phyloP scores from a whole-genome alignment of 2,888 invertebrate genomes.

The Apamea crenata region DNA sequence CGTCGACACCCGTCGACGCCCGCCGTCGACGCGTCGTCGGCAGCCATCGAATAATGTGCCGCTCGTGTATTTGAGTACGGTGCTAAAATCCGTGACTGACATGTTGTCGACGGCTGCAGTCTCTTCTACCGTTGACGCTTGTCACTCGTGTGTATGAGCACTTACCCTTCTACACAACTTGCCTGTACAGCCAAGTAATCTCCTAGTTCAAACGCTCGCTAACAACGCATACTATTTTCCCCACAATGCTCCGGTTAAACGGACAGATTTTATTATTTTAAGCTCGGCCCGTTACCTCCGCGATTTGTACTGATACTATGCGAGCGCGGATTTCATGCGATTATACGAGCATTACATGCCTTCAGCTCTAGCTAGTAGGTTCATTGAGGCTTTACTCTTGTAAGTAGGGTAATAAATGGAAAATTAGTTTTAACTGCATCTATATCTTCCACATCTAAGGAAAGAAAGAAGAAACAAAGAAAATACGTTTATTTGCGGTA shows the following conservation, averaged over 20 bases:
- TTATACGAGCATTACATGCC: slow-evolving; percentile 18
- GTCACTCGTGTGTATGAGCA: not conserved
- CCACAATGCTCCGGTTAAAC: slow-evolving; percentile 73
- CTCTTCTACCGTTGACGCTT: not conserved
- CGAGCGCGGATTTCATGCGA: slow-evolving; percentile 46
- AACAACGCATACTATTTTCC: slow-evolving; percentile 67
- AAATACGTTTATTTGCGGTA: too few relatives aligned
- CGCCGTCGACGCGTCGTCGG: too few relatives aligned
- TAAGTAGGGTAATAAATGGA: not conserved
- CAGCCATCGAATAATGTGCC: too few relatives aligned
- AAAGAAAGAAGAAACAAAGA: too few relatives aligned
- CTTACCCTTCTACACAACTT: not conserved
- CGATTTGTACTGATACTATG: slow-evolving; percentile 58
- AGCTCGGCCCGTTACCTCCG: slow-evolving; percentile 61
- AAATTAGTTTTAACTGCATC: not conserved
- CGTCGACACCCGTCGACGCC: too few relatives aligned
- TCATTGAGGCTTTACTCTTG: slow-evolving; percentile 10
- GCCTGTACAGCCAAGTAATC: slow-evolving; percentile 36
- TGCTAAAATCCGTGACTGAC: not conserved
- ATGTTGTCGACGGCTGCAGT: too few relatives aligned
- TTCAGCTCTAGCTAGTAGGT: slow-evolving; percentile 12
- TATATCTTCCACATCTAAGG: not conserved
- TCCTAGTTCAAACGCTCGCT: slow-evolving; percentile 42
- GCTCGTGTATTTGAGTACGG: not conserved
- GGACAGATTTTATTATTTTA: slow-evolving; percentile 78